phyloP scores from a whole-genome alignment of 2,113 vertebrate genomes.

The Paradoxurus hermaphroditus region DNA sequence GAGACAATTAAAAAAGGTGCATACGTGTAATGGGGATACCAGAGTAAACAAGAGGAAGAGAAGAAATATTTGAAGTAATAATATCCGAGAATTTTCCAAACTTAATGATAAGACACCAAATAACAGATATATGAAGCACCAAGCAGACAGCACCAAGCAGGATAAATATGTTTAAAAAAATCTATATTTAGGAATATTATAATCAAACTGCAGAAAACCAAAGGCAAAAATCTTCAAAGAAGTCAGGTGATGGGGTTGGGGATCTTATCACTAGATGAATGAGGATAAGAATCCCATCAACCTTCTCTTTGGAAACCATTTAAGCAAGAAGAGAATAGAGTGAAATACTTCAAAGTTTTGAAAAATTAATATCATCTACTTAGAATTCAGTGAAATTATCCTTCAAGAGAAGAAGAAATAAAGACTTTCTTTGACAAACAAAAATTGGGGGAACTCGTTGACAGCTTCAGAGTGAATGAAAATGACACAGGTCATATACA shows the following conservation, averaged over 20 bases:
- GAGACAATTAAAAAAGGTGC: not conserved
- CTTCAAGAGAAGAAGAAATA: not conserved
- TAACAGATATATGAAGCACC: not conserved
- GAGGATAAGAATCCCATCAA: not conserved
- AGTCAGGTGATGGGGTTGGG: not conserved
- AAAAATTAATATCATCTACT: not conserved
- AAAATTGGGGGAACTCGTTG: not conserved
- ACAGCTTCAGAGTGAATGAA: not conserved
- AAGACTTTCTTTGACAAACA: not conserved
- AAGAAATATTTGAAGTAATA: conserved; percentile 15
- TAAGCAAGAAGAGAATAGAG: not conserved
- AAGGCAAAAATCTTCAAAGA: not conserved
- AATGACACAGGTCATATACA: not conserved
- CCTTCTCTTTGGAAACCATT: not conserved
- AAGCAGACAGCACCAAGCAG: not conserved
- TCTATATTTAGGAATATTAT: not conserved
- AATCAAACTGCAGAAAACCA: not conserved
- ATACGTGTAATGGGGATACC: not conserved
- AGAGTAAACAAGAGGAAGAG: not conserved
- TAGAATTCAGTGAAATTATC: not conserved
- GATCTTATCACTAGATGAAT: not conserved
- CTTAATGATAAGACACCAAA: not conserved
- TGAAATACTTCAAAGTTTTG: not conserved
- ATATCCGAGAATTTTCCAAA: not conserved
- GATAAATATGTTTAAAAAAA: not conserved